phyloP scores from a whole-genome alignment of 2,113 vertebrate genomes.

The Malurus melanocephalus region DNA sequence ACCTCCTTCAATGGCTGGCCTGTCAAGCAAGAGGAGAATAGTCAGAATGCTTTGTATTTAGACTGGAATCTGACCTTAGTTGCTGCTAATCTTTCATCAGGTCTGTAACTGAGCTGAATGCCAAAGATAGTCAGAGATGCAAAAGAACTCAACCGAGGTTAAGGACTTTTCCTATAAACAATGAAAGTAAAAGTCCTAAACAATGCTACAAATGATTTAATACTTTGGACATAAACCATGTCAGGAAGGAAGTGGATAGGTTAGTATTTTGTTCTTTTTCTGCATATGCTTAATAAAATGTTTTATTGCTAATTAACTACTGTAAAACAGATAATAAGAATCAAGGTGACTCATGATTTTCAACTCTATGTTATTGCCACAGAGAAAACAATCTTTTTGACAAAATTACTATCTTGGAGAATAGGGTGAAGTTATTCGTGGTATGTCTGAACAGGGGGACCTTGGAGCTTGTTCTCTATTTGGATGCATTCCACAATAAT shows the following conservation, averaged over 20 bases:
- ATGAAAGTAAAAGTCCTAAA: neutral
- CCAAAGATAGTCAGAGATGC: neutral
- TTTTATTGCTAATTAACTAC: neutral
- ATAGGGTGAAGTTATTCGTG: neutral
- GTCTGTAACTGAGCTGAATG: neutral
- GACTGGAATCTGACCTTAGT: neutral
- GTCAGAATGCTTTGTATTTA: neutral
- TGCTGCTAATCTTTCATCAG: neutral
- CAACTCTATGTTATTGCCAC: neutral
- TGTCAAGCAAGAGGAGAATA: neutral
- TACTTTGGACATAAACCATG: neutral
- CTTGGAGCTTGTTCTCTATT: neutral
- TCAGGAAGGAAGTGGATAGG: neutral
- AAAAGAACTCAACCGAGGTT: neutral
- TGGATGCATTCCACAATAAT: neutral
- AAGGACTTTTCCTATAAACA: neutral
- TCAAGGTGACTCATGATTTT: neutral
- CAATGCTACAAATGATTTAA: neutral
- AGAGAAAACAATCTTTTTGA: neutral
- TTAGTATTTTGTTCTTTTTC: neutral
- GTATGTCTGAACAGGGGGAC: neutral
- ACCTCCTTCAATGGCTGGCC: neutral
- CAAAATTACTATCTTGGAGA: neutral
- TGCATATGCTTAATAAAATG: neutral
- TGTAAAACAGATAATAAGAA: neutral